Percentiles rank a stretch among this genome's conserved stretches.
phyloP scores from a whole-genome alignment of 2,888 invertebrate species.

The Nematopogon swammerdamellus region DNA sequence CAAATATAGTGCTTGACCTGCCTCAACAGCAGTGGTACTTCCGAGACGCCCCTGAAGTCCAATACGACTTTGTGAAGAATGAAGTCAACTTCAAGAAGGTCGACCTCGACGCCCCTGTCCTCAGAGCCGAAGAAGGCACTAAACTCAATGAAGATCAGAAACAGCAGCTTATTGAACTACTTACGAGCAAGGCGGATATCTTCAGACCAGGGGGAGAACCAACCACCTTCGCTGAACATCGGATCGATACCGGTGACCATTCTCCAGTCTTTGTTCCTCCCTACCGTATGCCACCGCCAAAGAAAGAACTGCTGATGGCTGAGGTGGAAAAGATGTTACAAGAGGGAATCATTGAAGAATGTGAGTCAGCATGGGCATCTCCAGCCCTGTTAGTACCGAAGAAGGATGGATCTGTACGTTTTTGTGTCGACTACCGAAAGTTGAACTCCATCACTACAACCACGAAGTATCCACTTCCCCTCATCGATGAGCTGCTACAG shows the following conservation, averaged over 20 bases:
- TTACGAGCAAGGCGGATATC: constrained; percentile 4
- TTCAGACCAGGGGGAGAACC: constrained; percentile 10
- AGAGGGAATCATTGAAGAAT: constrained; percentile 19
- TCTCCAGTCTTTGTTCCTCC: constrained; percentile 19
- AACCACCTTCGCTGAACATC: constrained; percentile 12
- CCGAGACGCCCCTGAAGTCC: not conserved
- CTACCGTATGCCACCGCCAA: constrained; percentile 17
- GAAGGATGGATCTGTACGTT: constrained; percentile 13
- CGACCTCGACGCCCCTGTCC: not conserved
- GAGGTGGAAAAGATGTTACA: constrained; percentile 17
- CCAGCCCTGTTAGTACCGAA: constrained; percentile 21
- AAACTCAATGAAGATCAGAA: not conserved
- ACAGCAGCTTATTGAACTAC: not conserved
- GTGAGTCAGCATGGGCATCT: constrained; percentile 19
- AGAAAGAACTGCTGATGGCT: constrained; percentile 13
- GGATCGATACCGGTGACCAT: constrained; percentile 16
- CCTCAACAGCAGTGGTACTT: constrained; percentile 5
- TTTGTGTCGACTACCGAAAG: constrained; percentile 19
- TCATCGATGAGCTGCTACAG: constrained; percentile 22
- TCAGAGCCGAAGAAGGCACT: constrained; percentile 2
- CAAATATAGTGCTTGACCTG: constrained; percentile 7
- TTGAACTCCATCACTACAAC: constrained; percentile 12
- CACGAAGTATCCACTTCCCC: constrained; percentile 17
- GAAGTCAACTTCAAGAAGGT: not conserved
- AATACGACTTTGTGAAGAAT: not conserved